Conservation (phyloP, 2,113 vertebrate species). For the Macroglossus sobrinus region DNA sequence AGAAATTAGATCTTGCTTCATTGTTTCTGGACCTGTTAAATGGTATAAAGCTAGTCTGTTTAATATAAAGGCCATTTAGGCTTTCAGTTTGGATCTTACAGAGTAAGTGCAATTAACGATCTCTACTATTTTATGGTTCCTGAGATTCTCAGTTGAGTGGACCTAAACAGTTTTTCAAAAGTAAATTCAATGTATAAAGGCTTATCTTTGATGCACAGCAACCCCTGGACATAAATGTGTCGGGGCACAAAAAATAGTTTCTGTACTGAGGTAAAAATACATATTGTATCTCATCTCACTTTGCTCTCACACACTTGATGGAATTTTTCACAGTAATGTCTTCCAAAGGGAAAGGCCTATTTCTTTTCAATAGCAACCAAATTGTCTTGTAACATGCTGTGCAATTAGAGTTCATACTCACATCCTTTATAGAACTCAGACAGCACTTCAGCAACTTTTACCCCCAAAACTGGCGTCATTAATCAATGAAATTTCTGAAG, state of each 20-base stretch:
- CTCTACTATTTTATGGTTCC: background rate
- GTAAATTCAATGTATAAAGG: background rate
- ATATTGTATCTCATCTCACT: background rate
- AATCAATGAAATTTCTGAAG: background rate
- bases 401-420: background rate
- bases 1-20: background rate
- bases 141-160: background rate
- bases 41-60: background rate
- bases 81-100: background rate
- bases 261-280: background rate
- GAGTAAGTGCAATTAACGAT: background rate
- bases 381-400: background rate
- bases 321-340: background rate
- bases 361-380: constrained; percentile 13
- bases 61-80: background rate
- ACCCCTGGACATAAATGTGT: background rate
- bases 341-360: background rate
- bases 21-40: background rate
- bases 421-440: background rate
- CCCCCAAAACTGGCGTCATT: background rate
- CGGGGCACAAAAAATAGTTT: background rate
- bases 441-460: background rate
- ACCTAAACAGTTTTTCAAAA: background rate
- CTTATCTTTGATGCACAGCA: background rate
- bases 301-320: background rate